Conservation (phyloP, 1,140 invertebrate genomes). For the Pristionchus pacificus region DNA sequence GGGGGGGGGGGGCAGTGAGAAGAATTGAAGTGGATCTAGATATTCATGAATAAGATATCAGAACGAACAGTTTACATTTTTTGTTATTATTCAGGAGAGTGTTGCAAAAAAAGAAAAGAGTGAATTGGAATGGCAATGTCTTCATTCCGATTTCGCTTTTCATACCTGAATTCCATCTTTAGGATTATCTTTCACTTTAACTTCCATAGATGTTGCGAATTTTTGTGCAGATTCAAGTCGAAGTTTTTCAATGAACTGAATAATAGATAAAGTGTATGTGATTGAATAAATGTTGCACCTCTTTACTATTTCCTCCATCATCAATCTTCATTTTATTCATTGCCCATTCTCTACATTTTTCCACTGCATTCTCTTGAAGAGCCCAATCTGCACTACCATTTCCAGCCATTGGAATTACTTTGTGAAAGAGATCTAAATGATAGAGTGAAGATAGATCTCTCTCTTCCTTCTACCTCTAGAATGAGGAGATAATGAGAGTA, state of each 20-base stretch:
- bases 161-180: not conserved
- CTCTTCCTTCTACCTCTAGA: slow-evolving; percentile 23
- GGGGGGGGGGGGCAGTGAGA: too few relatives aligned
- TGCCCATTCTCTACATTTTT: not conserved
- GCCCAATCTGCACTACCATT: slow-evolving; percentile 33
- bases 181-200: not conserved
- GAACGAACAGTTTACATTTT: too few relatives aligned
- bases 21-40: too few relatives aligned
- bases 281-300: not conserved
- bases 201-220: not conserved
- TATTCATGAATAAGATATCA: too few relatives aligned
- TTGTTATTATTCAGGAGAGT: too few relatives aligned
- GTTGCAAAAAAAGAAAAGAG: too few relatives aligned
- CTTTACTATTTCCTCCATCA: not conserved
- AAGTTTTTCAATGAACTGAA: not conserved
- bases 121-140: too few relatives aligned
- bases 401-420: slow-evolving; percentile 40
- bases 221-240: not conserved
- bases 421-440: slow-evolving; percentile 40
- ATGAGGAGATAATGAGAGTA: slow-evolving; percentile 21
- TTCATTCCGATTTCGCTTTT: not conserved
- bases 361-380: slow-evolving; percentile 1
- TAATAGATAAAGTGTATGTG: not conserved
- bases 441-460: not conserved
- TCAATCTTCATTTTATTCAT: not conserved